Evolutionary conservation across 1,140 invertebrate genomes (phyloP), one percentile per base, ranked within the genome.

Genomic region (Sesamia nonagrioides): DNA sequence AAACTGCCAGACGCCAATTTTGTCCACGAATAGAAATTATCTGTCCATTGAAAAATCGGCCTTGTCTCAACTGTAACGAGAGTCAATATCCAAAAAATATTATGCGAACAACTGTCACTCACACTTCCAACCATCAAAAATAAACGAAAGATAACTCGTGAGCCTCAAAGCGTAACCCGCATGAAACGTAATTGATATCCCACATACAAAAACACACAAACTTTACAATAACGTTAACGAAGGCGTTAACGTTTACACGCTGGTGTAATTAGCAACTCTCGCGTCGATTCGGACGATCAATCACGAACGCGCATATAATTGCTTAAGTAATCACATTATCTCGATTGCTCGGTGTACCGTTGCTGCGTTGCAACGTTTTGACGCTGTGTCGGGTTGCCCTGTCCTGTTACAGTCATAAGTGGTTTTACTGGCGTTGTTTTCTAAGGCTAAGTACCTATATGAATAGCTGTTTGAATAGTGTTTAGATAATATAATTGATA

Each of bases 291-390:
- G 66, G 40, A 35, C 40, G 71, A 74, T 74, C 71, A 74, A 74
- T 74, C 71, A 60, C 60, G 52, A 69, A 21, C 9, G 71, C 37
- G 54, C 52, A 33, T 60, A 9, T 56, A 61, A 75, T 61, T 75
- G 56, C 50, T 75, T 45, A 48, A 75, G 40, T 75, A 75, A 75
- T 75, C 72, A 40, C 42, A 48, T 75, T 61, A 54, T 69, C 66
- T 69, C 40, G 42, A 69, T 48, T 61, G 72, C 56, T 15, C 42
- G 54, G 72, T 73, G 52, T 73, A 61, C 56, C 35, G 42, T 61
- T 61, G 56, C 72, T 15, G 17, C 45, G 4, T 58, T 33, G 21
- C 21, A 48, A 60, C 40, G 42, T 48, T 75, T 61, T 35, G 42
- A 74, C 54, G 72, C 18, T 60, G 40, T 18, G 54, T 40, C 56